Percentiles rank a stretch among this genome's conserved stretches.
These are phyloP conservation scores for Holothuria leucospilota DNA, from an alignment of 53 echinoderm and acorn worm species.

Conservation along the genomic window DNA sequence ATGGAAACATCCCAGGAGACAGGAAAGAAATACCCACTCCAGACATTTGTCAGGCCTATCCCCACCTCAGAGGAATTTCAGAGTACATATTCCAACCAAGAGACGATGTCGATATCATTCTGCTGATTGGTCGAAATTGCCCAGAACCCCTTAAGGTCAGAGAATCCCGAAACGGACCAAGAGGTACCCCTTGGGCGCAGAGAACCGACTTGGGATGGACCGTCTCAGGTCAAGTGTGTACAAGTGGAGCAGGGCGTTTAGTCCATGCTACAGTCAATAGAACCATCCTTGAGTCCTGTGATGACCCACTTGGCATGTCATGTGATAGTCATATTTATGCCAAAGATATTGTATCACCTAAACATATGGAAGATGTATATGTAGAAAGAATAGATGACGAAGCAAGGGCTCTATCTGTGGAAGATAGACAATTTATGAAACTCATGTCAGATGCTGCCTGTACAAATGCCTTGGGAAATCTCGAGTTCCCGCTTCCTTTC, in stretches of 20 bases:
- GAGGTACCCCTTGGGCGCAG: slow-evolving; percentile 68
- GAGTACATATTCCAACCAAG: slow-evolving; percentile 26
- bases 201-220: slow-evolving; percentile 71
- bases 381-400: slow-evolving; percentile 41
- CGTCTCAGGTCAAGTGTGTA: slow-evolving; percentile 61
- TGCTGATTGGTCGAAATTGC: slow-evolving; percentile 64
- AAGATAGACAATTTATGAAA: slow-evolving; percentile 47
- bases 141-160: slow-evolving; percentile 72
- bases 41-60: no score
- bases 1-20: no score
- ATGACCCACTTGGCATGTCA: background rate
- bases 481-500: slow-evolving; percentile 56
- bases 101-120: slow-evolving; percentile 49
- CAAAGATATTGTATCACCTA: slow-evolving; percentile 13
- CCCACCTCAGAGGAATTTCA: background rate
- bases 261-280: slow-evolving; percentile 31
- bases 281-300: slow-evolving; percentile 15
- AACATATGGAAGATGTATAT: slow-evolving; percentile 26
- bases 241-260: background rate
- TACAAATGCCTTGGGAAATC: slow-evolving; percentile 50
- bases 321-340: slow-evolving; percentile 55
- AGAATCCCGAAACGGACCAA: slow-evolving; percentile 63
- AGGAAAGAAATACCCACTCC: no score
- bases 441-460: slow-evolving; percentile 40
- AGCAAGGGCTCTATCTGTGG: slow-evolving; percentile 43